These are phyloP conservation scores for Microhierax caerulescens DNA, from an alignment of 2,797 vertebrate genomes.

Conservation along the genomic window DNA sequence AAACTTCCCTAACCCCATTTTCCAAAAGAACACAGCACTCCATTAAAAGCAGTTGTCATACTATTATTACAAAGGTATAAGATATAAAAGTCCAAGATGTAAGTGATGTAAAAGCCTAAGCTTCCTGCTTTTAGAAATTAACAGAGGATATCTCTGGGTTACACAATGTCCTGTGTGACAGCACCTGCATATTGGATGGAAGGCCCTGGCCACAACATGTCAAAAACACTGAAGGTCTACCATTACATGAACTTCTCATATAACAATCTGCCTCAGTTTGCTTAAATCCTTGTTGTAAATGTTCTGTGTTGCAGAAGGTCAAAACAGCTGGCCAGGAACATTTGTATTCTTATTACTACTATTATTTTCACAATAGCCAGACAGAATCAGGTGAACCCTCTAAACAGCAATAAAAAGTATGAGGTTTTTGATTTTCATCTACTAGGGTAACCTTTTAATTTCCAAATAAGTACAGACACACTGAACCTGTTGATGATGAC, in stretches of 20 bases:
- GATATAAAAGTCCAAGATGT: background rate
- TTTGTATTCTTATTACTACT: background rate
- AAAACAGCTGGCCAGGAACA: background rate
- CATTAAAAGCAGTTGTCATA: background rate
- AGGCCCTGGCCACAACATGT: background rate
- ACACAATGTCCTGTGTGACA: background rate
- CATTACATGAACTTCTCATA: background rate
- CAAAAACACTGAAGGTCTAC: background rate
- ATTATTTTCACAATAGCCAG: background rate
- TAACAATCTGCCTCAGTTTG: background rate
- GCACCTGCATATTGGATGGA: background rate
- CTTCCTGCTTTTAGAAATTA: background rate
- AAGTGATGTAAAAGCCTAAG: background rate
- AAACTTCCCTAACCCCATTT: background rate
- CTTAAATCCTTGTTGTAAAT: background rate
- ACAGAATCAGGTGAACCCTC: background rate
- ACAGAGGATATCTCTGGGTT: background rate
- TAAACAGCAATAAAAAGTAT: background rate
- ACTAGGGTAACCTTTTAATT: background rate
- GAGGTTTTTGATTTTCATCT: background rate
- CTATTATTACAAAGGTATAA: background rate
- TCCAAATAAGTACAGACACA: background rate
- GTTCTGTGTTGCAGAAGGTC: background rate
- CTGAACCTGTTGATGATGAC: background rate
- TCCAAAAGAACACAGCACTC: background rate